Evolutionary conservation across 1,140 invertebrate species (phyloP), one percentile per base, ranked within the genome.

Genomic region (Atta colombica): DNA sequence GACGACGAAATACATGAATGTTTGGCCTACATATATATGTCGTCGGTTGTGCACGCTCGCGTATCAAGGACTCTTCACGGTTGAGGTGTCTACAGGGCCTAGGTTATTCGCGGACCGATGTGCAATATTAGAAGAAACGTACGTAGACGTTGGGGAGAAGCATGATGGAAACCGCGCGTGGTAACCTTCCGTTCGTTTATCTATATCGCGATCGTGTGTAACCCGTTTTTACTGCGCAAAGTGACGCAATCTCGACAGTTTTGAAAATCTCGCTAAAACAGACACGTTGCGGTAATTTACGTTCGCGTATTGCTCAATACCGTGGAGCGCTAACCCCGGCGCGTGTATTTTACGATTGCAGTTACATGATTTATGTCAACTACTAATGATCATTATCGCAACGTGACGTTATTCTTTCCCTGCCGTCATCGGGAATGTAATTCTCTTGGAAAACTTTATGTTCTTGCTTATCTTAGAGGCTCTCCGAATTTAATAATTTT

Each of bases 11-110:
- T 12, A 16, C 28, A 60, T 31, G 35, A 60, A 75, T 28, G 58
- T 21, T 49, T 28, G 58, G 60, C 60, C 39, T 77, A 39, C 51
- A 31, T 75, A 55, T 49, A 65, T 49, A 78, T 66, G 61, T 66
- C 60, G 60, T 45, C 16, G 25, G 31, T 51, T 81, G 66, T 58
- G 65, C 31, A 71, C 31, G 66, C 66, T 49, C 35, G 80, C 25
- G 39, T 61, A 84, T 61, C 68, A 75, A 84, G 80, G 69, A 82
- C 53, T 84, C 39, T 84, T 84, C 69, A 84, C 69, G 80, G 69
- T 84, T 84, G 80, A 84, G 69, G n/a, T 75, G 28, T 5, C 80
- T 84, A 84, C 80, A 74, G 80, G 80, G 80, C 80, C 80, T 84
- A 84, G 80, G 80, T 84, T 74, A 74, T 84, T 74, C 80, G 69